These are phyloP conservation scores for Hemithea aestivaria DNA, from an alignment of 2,888 invertebrate genomes.

Conservation along the genomic window DNA sequence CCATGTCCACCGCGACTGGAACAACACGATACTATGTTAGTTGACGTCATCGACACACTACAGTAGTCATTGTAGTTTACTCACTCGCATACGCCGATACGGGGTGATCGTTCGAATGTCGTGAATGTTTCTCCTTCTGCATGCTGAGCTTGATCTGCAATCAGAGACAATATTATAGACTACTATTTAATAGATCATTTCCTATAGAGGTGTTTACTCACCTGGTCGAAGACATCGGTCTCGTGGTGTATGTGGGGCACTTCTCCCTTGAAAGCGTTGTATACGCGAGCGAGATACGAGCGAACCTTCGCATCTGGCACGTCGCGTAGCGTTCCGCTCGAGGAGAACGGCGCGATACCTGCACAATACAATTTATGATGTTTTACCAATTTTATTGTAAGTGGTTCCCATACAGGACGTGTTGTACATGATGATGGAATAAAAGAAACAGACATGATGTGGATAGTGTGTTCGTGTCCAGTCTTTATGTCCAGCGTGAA, in stretches of 20 bases:
- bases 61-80: slow-evolving; percentile 27
- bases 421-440: no score
- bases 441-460: no score
- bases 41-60: no score
- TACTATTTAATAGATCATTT: no score
- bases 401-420: no score
- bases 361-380: slow-evolving; percentile 8
- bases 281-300: slow-evolving; percentile 92
- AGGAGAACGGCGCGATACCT: slow-evolving; percentile 83
- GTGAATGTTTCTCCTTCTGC: slow-evolving; percentile 58
- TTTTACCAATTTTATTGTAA: no score
- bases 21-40: no score
- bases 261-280: slow-evolving; percentile 94
- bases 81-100: slow-evolving; percentile 61
- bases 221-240: slow-evolving; percentile 60
- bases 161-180: slow-evolving; percentile 10
- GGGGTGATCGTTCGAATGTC: slow-evolving; percentile 49
- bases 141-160: slow-evolving; percentile 62
- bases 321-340: slow-evolving; percentile 86
- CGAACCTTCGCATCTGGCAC: slow-evolving; percentile 88
- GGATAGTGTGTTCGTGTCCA: no score
- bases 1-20: slow-evolving; percentile 58
- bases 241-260: slow-evolving; percentile 81
- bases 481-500: no score
- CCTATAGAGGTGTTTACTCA: no score